Evolutionary conservation across 2,888 invertebrate species (phyloP).

Genomic region (Tenthredo amoena): DNA sequence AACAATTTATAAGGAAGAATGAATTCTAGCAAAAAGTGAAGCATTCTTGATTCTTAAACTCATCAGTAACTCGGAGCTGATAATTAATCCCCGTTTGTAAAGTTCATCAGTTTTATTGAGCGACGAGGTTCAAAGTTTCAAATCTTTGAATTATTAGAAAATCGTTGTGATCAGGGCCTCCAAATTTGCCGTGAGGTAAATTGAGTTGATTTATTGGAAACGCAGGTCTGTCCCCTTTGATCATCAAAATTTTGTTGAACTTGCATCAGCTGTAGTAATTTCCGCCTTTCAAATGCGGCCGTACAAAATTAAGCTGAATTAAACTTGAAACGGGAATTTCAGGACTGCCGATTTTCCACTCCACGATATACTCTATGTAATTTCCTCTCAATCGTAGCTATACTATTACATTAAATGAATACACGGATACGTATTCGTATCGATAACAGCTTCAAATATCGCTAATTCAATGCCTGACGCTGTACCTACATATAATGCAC

Average conservation of each 20-base stretch:
- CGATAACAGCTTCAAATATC: not conserved
- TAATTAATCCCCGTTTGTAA: not conserved
- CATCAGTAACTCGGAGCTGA: not conserved
- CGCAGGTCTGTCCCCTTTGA: not conserved
- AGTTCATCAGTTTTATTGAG: not conserved
- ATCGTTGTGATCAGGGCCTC: not conserved
- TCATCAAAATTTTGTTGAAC: slow-evolving; percentile 26
- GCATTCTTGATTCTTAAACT: not conserved
- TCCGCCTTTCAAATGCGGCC: slow-evolving; percentile 21
- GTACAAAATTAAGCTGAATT: slow-evolving; percentile 3
- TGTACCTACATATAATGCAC: not conserved
- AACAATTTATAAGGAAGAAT: not conserved
- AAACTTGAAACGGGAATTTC: slow-evolving; percentile 24
- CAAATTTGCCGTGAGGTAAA: not conserved
- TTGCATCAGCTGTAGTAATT: slow-evolving; percentile 28
- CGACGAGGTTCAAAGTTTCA: not conserved
- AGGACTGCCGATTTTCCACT: not conserved
- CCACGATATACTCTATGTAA: not conserved
- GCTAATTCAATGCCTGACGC: not conserved
- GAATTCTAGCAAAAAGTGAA: not conserved
- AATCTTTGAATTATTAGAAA: not conserved
- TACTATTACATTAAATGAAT: not conserved
- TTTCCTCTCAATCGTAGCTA: not conserved
- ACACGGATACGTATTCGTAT: not conserved
- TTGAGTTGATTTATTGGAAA: slow-evolving; percentile 3